Percentiles rank a stretch among this genome's conserved stretches.
These are phyloP conservation scores for Marronus borbonicus DNA, from an alignment of 2,888 invertebrate genomes.

Conservation along the genomic window DNA sequence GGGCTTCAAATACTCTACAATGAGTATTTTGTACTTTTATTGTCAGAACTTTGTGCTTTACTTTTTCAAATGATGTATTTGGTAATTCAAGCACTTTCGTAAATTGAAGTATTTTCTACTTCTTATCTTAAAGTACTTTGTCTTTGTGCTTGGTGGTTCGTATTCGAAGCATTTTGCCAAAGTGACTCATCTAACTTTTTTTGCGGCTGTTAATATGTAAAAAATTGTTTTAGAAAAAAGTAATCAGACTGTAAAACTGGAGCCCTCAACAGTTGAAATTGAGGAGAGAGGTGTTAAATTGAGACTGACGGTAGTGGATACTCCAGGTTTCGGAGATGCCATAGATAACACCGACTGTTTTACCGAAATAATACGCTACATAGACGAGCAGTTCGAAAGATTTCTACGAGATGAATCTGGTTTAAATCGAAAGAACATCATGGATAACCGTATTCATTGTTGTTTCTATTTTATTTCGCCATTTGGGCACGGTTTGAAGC, in stretches of 20 bases:
- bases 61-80: too few species aligned
- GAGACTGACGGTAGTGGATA: constrained; percentile 94
- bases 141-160: too few species aligned
- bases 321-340: constrained; percentile 96
- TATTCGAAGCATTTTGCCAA: too few species aligned
- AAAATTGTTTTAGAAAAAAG: constrained; percentile 79
- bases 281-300: constrained; percentile 96
- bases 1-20: too few species aligned
- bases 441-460: constrained; percentile 97
- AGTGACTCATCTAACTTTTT: too few species aligned
- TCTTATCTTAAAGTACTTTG: too few species aligned
- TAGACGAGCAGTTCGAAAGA: constrained; percentile 97
- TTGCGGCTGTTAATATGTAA: background rate
- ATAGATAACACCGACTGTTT: constrained; percentile 96
- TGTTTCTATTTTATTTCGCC: constrained; percentile 98
- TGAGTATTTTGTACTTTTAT: too few species aligned
- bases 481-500: constrained; percentile 97
- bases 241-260: constrained; percentile 93
- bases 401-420: constrained; percentile 95
- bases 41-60: too few species aligned
- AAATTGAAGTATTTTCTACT: too few species aligned
- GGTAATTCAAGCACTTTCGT: too few species aligned
- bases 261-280: constrained; percentile 96
- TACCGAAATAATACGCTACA: constrained; percentile 94
- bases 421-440: constrained; percentile 94